phyloP scores from a whole-genome alignment of 2,797 vertebrate species.

The Argyrosomus regius region DNA sequence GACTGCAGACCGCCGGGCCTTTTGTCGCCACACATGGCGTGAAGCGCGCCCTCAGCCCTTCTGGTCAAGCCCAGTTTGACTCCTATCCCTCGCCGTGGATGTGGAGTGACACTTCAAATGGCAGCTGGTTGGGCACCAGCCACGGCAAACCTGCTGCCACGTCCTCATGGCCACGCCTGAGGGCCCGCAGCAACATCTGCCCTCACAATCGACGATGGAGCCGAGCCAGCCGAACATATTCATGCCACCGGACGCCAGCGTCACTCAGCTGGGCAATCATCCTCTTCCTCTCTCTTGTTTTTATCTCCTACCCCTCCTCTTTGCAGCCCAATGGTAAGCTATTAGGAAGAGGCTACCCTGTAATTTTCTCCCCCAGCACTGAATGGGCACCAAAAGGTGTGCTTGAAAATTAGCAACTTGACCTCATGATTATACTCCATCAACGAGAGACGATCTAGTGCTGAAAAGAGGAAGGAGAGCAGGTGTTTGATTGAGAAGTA shows the following conservation, averaged over 20 bases:
- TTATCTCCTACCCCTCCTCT: slow-evolving; percentile 66
- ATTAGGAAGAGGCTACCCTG: slow-evolving; percentile 78
- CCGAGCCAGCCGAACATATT: slow-evolving; percentile 77
- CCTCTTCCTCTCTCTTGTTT: slow-evolving; percentile 75
- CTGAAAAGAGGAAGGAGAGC: slow-evolving; percentile 51
- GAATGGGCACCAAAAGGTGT: slow-evolving; percentile 74
- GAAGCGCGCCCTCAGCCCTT: slow-evolving; percentile 50
- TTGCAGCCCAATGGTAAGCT: slow-evolving; percentile 69
- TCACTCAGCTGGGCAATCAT: slow-evolving; percentile 83
- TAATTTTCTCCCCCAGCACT: slow-evolving; percentile 73
- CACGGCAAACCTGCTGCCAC: slow-evolving; percentile 60
- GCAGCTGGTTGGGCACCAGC: slow-evolving; percentile 75
- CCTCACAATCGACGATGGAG: slow-evolving; percentile 82
- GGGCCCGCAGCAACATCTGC: slow-evolving; percentile 84
- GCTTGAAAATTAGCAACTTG: slow-evolving; percentile 75
- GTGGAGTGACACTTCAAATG: slow-evolving; percentile 74
- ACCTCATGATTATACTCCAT: slow-evolving; percentile 73
- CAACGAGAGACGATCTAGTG: slow-evolving; percentile 39
- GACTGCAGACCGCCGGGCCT: slow-evolving; percentile 54
- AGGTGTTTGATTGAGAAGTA: slow-evolving; percentile 60
- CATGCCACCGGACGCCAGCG: slow-evolving; percentile 71
- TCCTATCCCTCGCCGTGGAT: slow-evolving; percentile 48
- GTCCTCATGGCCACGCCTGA: slow-evolving; percentile 56
- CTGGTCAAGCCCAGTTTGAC: slow-evolving; percentile 75
- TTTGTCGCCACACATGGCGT: slow-evolving; percentile 66